Base-by-base conservation (phyloP, 2,888 invertebrate species). In the Microplitis manilae region DNA sequence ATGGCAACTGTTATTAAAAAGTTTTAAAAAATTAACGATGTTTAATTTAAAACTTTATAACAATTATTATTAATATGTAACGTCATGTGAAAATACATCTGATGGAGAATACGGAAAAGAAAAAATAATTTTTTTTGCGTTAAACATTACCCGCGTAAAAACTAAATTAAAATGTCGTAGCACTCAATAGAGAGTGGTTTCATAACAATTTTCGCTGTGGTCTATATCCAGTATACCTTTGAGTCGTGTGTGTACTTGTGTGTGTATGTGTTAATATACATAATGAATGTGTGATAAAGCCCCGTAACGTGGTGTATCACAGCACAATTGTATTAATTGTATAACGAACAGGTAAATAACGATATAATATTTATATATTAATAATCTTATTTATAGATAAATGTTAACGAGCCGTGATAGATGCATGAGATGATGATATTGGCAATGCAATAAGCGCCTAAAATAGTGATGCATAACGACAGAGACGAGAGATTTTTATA, bases 281-380 rank as follows among this genome's bases (percentile, higher is more conserved):
- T 81, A 67, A 73, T 79, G 76, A 75, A 86, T 83, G 83, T 86
- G 89, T 90, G 90, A 90, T 89, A 88, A 89, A 90, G 88, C 89
- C 89, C 88, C 89, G 87, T 87, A 90, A 89, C 86, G 87, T 89
- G 89, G 87, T 89, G 87, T 90, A 90, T 89, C 90, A 90, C 89
- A 90, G 90, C 89, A 90, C 87, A 90, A 89, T 90, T 86, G 88
- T 89, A 87, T 84, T 88, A 88, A 86, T 88, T 86, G 86, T 85
- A 69, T 77, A 77, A 77, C 73, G 68, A 68, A 77, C 80, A 79
- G 82, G 77, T 82, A 79, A 82, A 79, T 81, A 82, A 77, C 65
- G 75, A 83, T 85, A 84, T 81, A 81, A 84, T 86, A 81, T 83
- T 80, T 77, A 80, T 87, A 85, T 86, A 82, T 83, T 78, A 73